These are phyloP conservation scores for Choristoneura rosaceana DNA, from an alignment of 2,888 invertebrate species.

Conservation along the genomic window DNA sequence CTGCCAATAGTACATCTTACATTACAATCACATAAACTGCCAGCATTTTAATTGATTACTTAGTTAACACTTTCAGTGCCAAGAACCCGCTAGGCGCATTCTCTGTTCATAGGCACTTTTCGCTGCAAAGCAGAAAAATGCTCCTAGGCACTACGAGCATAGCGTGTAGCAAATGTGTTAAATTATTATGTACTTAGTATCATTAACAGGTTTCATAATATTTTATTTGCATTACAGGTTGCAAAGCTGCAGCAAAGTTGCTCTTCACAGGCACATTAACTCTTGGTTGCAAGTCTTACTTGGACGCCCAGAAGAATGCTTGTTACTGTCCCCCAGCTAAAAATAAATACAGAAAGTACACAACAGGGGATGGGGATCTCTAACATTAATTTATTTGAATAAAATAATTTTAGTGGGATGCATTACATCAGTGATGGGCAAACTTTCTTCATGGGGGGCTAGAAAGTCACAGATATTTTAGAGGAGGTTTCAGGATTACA, in stretches of 20 bases:
- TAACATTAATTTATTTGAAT: slow-evolving; percentile 46
- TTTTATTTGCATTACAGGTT: slow-evolving; percentile 84
- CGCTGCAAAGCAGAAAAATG: too few species aligned
- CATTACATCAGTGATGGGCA: too few species aligned
- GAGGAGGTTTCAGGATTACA: too few species aligned
- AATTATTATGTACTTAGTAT: not conserved
- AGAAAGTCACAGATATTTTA: too few species aligned
- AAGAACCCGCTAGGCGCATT: too few species aligned
- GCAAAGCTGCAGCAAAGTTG: slow-evolving; percentile 94
- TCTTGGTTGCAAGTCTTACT: slow-evolving; percentile 94
- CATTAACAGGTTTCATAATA: not conserved
- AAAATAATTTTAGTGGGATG: slow-evolving; percentile 8
- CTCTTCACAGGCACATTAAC: slow-evolving; percentile 94
- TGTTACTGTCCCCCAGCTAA: slow-evolving; percentile 89
- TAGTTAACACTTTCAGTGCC: too few species aligned
- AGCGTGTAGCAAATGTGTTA: too few species aligned
- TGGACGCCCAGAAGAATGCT: slow-evolving; percentile 93
- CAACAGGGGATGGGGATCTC: slow-evolving; percentile 72
- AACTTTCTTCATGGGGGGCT: too few species aligned
- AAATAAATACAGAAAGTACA: slow-evolving; percentile 82
- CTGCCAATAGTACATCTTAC: not conserved
- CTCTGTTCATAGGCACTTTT: too few species aligned
- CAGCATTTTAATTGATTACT: not conserved
- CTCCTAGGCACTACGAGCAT: too few species aligned
- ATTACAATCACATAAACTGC: too few species aligned